Evolutionary conservation across 2,113 vertebrate genomes (phyloP).

Genomic region (Dipodomys ordii): DNA sequence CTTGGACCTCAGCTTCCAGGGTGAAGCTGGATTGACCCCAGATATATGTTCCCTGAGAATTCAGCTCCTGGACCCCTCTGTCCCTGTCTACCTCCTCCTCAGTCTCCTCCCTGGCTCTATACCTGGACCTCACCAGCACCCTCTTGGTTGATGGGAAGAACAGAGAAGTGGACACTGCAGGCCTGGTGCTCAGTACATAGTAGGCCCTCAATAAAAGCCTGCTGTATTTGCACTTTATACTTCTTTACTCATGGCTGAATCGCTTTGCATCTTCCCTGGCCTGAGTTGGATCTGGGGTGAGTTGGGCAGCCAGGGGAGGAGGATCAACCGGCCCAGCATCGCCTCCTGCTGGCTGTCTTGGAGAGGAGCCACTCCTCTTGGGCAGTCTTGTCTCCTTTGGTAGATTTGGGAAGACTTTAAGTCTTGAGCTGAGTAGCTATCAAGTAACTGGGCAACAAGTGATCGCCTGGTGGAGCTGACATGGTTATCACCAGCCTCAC

Average conservation of each 20-base stretch:
- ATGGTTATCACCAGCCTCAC: not conserved
- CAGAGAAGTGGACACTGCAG: not conserved
- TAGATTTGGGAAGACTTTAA: not conserved
- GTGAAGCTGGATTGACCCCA: not conserved
- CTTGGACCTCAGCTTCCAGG: not conserved
- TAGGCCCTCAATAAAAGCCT: conserved; percentile 70
- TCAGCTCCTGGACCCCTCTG: not conserved
- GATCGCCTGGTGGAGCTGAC: not conserved
- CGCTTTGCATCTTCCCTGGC: not conserved
- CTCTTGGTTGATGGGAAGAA: not conserved
- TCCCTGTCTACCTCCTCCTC: conserved; percentile 57
- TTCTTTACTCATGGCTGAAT: not conserved
- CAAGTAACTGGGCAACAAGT: not conserved
- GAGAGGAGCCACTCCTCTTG: not conserved
- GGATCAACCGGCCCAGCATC: too few species aligned
- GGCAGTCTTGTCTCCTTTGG: not conserved
- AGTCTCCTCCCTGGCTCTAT: not conserved
- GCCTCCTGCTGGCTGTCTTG: not conserved
- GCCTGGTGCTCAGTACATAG: not conserved
- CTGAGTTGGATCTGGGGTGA: not conserved
- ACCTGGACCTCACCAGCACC: not conserved
- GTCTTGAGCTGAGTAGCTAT: not conserved
- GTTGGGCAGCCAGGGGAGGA: not conserved
- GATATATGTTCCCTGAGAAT: not conserved
- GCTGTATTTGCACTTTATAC: conserved; percentile 57